Evolutionary conservation across 2,797 vertebrate genomes (phyloP), one percentile per base, ranked within the genome.

Genomic region (Pseudochaenichthys georgianus): DNA sequence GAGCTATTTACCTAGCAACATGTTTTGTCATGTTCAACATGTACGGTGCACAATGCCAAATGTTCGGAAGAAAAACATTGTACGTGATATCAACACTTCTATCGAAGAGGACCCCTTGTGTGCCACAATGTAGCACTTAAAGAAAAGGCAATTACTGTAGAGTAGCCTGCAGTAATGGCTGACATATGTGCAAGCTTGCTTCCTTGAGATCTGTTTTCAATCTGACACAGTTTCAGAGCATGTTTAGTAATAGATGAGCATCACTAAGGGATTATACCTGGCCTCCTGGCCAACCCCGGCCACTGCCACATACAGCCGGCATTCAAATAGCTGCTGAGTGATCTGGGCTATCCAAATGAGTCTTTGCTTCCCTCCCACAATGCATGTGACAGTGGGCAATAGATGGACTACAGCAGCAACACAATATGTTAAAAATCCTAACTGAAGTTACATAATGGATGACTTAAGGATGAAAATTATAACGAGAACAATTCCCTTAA

Each of bases 211-310:
- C 85, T 90, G 83, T 81, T 93, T 90, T 87, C 85, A 86, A 89
- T 86, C 86, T 76, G 87, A 85, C 75, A 87, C 72, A 72, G 77
- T 87, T 88, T 90, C 78, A 81, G 73, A 84, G 66, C 82, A 81
- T 5, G 61, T 90, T 89, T 84, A 87, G 84, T 86, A 88, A 89
- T 88, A 82, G 74, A 90, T 85, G 82, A 88, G 86, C 82, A 88
- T 84, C 65, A 68, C 74, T 50, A 45, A 64, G 68, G 73, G 87
- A 88, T 91, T 83, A 88, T 81, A 88, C 74, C 81, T 87, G 80
- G 77, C 87, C 84, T 80, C 78, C 50, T 72, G 78, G 75, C 80
- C 82, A 82, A 89, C 78, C 85, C 74, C 16, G 45, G 68, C 81
- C 68, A 47, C 76, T 65, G 82, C 77, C 73, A 83, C 82, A 85